Evolutionary conservation across 2,888 invertebrate genomes (phyloP).

Genomic region (Acleris literana): DNA sequence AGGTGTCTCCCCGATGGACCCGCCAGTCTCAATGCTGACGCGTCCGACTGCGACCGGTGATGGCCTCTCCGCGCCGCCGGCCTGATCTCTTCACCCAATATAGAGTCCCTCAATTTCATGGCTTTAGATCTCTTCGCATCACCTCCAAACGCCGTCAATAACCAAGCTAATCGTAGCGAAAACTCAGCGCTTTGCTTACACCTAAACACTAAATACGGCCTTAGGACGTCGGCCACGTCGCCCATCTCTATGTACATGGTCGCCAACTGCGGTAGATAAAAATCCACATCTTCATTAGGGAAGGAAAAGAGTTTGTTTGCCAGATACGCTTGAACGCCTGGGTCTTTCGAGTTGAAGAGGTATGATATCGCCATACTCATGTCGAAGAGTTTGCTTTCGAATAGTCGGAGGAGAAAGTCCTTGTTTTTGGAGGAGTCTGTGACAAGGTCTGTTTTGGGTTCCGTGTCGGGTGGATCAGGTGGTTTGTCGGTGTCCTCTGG

Average conservation of each 20-base stretch:
- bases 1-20: constrained; percentile 87
- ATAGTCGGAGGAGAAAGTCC: constrained; percentile 92
- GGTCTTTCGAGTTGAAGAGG: constrained; percentile 98
- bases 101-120: constrained; percentile 71
- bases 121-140: constrained; percentile 77
- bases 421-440: constrained; percentile 79
- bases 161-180: constrained; percentile 97
- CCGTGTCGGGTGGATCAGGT: constrained; percentile 70
- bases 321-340: constrained; percentile 98
- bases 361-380: constrained; percentile 99
- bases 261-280: constrained; percentile 98
- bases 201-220: constrained; percentile 77
- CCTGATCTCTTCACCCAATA: constrained; percentile 76
- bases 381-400: constrained; percentile 98
- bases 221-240: constrained; percentile 93
- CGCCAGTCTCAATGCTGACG: constrained; percentile 86
- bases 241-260: constrained; percentile 99
- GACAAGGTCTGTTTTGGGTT: constrained; percentile 59
- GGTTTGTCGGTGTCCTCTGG: constrained; percentile 84
- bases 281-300: constrained; percentile 95
- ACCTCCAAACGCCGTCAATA: constrained; percentile 96
- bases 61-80: constrained; percentile 75
- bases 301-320: constrained; percentile 99
- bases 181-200: constrained; percentile 98
- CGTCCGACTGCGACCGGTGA: constrained; percentile 90